Evolutionary conservation across 2,113 vertebrate species (phyloP).

Genomic region (Mesocricetus auratus): DNA sequence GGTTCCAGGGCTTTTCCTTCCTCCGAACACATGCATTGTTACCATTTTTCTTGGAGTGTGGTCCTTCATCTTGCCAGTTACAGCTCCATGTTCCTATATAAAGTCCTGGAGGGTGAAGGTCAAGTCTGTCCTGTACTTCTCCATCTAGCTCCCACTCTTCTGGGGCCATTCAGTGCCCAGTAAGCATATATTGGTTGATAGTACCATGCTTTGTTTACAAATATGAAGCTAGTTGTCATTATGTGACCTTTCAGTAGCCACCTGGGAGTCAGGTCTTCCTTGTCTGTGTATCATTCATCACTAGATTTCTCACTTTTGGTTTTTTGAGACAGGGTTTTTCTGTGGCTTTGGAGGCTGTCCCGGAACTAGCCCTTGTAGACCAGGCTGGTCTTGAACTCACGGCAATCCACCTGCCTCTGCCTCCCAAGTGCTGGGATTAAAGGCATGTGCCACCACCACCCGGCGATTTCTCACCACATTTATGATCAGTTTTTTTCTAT

Average conservation of each 20-base stretch:
- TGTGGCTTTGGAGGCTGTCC: too few species aligned
- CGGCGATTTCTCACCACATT: too few species aligned
- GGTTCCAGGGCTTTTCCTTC: background rate
- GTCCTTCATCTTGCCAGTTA: background rate
- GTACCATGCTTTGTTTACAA: background rate
- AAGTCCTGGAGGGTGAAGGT: background rate
- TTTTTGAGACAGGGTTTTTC: too few species aligned
- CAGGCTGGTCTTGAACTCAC: too few species aligned
- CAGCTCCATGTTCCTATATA: background rate
- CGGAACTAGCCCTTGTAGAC: too few species aligned
- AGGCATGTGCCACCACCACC: too few species aligned
- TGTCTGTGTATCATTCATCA: background rate
- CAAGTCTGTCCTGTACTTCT: background rate
- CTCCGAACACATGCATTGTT: background rate
- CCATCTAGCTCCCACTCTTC: too few species aligned
- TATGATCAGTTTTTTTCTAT: conserved; percentile 19
- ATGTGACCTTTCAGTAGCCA: background rate
- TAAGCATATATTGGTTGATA: background rate
- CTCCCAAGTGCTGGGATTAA: too few species aligned
- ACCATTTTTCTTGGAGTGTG: background rate
- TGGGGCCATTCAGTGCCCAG: background rate
- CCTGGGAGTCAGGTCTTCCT: background rate
- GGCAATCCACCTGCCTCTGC: too few species aligned
- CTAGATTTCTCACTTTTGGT: background rate
- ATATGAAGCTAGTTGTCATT: background rate